Evolutionary conservation across 2,888 invertebrate genomes (phyloP), one percentile per base, ranked within the genome.

Genomic region (Amaurobius ferox): DNA sequence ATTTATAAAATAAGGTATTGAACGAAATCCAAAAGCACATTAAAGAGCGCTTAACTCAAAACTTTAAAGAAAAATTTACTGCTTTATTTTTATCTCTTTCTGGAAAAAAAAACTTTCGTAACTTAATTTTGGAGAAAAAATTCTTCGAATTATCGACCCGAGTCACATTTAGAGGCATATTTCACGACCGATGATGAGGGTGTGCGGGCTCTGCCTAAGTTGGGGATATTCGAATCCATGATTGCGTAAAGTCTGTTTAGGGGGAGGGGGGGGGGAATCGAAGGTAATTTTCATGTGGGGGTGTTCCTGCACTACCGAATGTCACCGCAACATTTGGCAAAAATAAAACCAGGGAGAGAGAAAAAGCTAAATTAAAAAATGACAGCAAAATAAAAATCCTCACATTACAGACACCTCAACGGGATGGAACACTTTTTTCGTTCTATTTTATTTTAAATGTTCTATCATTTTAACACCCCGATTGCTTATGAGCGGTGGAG

Each of bases 391-490:
- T 67, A 67, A 39, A 67, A 29, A 35, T 55, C 48, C 55, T 44
- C 61, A 71, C 73, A 66, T 48, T 66, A 6, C 55, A 23, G 55
- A 19, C 64, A 71, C 61, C 32, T 55, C 39, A 13, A 29, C 6
- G 26, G 67, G 61, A 35, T 55, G 39, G 16, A 35, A n/a, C 16
- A 26, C 55, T 77, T 77, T 74, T 81, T 68, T 44, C 48, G 19
- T 26, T 81, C 64, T 26, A 64, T 83, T 76, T 76, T 71, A 62
- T 61, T 83, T 77, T 77, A 85, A 85, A 40, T 77, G 83, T 85
- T 72, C 83, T 85, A 66, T 76, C 83, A 85, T 77, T 85, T 67
- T 77, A 77, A 77, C 81, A 81, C 74, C 81, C 35, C 30, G 79
- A 79, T 72, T 71, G 67, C 68, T 68, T 67, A 67, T 61, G 40